Conservation (phyloP, 2,888 invertebrate species). For the Diaphora mendica region DNA sequence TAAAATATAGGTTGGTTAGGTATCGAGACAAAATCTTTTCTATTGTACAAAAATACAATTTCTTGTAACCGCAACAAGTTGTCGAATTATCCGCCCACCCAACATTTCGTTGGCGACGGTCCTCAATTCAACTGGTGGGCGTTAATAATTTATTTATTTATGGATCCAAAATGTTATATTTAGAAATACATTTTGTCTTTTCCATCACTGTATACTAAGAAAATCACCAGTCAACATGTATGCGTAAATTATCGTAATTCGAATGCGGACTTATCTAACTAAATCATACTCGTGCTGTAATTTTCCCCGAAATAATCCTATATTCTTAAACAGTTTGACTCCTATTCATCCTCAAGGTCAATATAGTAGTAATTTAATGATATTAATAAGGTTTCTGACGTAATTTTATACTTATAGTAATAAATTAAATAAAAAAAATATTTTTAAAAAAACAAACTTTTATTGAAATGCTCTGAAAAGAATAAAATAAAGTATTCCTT, state of each 20-base stretch:
- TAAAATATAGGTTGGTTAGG: no score
- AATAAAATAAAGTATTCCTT: no score
- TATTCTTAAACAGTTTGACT: neutral
- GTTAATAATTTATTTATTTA: neutral
- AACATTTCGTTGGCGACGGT: neutral
- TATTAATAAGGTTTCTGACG: neutral
- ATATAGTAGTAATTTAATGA: no score
- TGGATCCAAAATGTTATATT: neutral
- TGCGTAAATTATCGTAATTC: neutral
- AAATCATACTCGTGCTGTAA: neutral
- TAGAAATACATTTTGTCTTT: neutral
- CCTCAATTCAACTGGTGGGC: slow-evolving; percentile 2
- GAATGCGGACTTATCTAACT: neutral
- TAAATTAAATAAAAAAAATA: no score
- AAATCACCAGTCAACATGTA: neutral
- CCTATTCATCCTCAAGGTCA: neutral
- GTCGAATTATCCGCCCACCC: neutral
- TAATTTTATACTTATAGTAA: no score
- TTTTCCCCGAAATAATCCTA: neutral
- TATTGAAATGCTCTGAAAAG: no score
- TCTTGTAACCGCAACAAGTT: slow-evolving; percentile 11
- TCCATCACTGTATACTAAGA: neutral
- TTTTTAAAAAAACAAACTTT: no score
- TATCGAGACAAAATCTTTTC: neutral
- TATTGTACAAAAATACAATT: neutral